Base-by-base conservation (phyloP, 2,888 invertebrate genomes). In the Sminthurides aquaticus region DNA sequence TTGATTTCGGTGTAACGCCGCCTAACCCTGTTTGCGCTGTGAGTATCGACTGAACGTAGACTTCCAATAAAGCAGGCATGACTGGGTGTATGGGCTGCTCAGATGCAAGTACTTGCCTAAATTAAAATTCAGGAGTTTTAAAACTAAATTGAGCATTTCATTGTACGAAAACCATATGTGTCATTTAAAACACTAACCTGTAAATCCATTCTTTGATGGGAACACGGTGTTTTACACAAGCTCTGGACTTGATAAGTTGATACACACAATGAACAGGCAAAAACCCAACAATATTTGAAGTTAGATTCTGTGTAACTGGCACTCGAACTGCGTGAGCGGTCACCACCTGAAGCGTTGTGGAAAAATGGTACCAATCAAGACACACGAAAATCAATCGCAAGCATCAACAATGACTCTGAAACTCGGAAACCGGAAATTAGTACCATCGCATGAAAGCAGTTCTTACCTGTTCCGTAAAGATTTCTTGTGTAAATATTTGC, bases 121-220 rank as follows among this genome's bases (percentile, higher is more conserved):
- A 48, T 65, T 55, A 54, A n/a, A n/a, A n/a, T n/a, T n/a, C 24
- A 57, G 15, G 43, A 59, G 27, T 24, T 61, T 24, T 43, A 49
- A 56, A 8, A 43, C 26, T 63, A 49, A 60, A 60, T 22, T 24
- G n/a, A 55, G 28, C 11, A 20, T 24, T 1, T 34, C 24, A 2
- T 48, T 29, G 15, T n/a, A 67, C n/a, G n/a, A n/a, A 11, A 43
- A 43, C 48, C 18, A 43, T 15, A 43, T 15, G 18, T 15, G 18
- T 43, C 18, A 43, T 15, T 15, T 15, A 15, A 15, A 18, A 11
- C 11, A 18, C 76, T 75, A 80, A 83, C 75, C 79, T 78, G 76
- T 93, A 96, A 71, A 97, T 96, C 97, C 97, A 97, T 76, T 88
- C 90, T 80, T 94, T 95, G 3, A 97, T 95, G 0, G 93, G 91